Evolutionary conservation across 2,888 invertebrate species (phyloP).

Genomic region (Globia sparganii): DNA sequence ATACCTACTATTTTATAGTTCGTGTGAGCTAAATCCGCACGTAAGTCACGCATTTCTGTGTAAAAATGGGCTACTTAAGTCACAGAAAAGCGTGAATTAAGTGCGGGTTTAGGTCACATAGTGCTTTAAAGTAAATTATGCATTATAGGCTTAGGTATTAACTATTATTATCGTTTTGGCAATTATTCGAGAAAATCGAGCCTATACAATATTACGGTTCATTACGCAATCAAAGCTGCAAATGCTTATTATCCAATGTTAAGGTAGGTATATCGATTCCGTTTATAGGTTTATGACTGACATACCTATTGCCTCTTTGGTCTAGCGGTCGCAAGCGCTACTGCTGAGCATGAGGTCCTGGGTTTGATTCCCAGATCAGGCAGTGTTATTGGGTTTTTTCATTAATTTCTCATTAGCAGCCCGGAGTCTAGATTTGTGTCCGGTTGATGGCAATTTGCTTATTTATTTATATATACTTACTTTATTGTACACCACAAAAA

Average conservation of each 20-base stretch:
- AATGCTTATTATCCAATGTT: constrained; percentile 12
- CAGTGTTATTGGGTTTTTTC: not conserved
- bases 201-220: not conserved
- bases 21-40: too few relatives aligned
- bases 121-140: constrained; percentile 1
- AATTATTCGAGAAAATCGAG: not conserved
- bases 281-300: not conserved
- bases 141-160: not conserved
- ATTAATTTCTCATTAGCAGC: too few relatives aligned
- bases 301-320: too few relatives aligned
- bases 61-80: too few relatives aligned
- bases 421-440: not conserved
- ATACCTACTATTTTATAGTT: too few relatives aligned
- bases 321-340: not conserved
- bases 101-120: not conserved
- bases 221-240: constrained; percentile 9
- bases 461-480: too few relatives aligned
- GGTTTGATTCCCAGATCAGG: not conserved
- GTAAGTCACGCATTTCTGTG: too few relatives aligned
- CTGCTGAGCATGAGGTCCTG: not conserved
- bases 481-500: too few relatives aligned
- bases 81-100: not conserved
- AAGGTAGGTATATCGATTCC: not conserved
- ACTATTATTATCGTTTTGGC: not conserved
- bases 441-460: too few relatives aligned